Evolutionary conservation across 2,888 invertebrate genomes (phyloP), one percentile per base, ranked within the genome.

Genomic region (Melolontha melolontha): DNA sequence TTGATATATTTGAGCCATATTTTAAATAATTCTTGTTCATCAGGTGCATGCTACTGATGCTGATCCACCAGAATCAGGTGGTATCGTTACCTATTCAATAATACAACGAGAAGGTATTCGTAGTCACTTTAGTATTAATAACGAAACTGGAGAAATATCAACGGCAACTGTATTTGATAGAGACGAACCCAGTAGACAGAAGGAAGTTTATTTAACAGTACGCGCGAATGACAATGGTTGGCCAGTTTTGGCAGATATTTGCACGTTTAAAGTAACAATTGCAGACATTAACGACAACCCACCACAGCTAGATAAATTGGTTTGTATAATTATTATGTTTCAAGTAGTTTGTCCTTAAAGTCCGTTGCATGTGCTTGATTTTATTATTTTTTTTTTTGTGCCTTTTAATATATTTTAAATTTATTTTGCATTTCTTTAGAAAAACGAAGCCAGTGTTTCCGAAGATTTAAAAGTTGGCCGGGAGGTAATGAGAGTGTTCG

Each of bases 281-380:
- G 90, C 90, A 78, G 98, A 98, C 84, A 90, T 95, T 79, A 98
- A 98, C 84, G 98, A 98, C 82, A 97, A 97, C 80, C 85, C 84
- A 12, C 93, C 93, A 4, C 89, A 90, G 75, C 92, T 93, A 84
- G 93, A 93, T 81, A 91, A 91, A 90, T 89, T 88, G 84, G 92
- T 92, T 84, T 87, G 90, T 88, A 79, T 51, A 16, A 29, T 47
- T 47, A n/a, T n/a, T n/a, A n/a, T n/a, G n/a, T n/a, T n/a, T n/a
- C n/a, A n/a, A n/a, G n/a, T n/a, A n/a, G n/a, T n/a, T n/a, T n/a
- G 16, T 29, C 42, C 17, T 5, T n/a, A 27, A 11, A 42, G n/a
- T 44, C 16, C n/a, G 14, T 7, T 11, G 29, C 27, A 34, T 14
- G 29, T 55, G 10, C 64, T 42, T n/a, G n/a, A n/a, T n/a, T 27